phyloP scores from a whole-genome alignment of 1,140 invertebrate species.

The Harpegnathos saltator region DNA sequence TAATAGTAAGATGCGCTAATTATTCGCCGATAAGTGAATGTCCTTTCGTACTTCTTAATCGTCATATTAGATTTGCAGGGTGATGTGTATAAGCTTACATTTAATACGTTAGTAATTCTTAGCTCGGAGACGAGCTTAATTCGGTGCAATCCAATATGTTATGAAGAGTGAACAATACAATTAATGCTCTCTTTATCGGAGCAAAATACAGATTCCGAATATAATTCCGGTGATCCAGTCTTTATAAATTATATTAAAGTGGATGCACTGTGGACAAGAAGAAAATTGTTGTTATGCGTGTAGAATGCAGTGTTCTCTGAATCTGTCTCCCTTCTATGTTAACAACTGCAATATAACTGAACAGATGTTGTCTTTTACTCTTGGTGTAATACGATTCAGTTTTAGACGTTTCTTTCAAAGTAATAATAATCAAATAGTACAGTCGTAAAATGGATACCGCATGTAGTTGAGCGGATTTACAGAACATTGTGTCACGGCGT shows the following conservation, averaged over 20 bases:
- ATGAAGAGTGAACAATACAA: not conserved
- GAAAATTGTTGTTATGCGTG: not conserved
- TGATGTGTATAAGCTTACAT: slow-evolving; percentile 27
- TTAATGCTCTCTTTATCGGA: slow-evolving; percentile 17
- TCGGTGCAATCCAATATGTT: slow-evolving; percentile 43
- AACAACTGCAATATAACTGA: not conserved
- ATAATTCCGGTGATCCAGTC: not conserved
- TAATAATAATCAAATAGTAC: not conserved
- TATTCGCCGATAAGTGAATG: slow-evolving; percentile 32
- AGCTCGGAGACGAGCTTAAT: slow-evolving; percentile 18
- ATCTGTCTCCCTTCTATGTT: slow-evolving; percentile 14
- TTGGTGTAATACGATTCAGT: not conserved
- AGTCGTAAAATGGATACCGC: not conserved
- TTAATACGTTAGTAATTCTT: slow-evolving; percentile 31
- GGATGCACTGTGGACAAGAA: not conserved
- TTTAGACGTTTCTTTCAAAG: slow-evolving; percentile 15
- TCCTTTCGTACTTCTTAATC: slow-evolving; percentile 22
- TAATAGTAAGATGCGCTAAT: slow-evolving; percentile 31
- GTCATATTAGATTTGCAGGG: slow-evolving; percentile 37
- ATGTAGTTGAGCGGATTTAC: slow-evolving; percentile 1
- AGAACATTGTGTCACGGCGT: slow-evolving; percentile 36
- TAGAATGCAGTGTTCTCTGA: slow-evolving; percentile 18
- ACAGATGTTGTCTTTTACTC: not conserved
- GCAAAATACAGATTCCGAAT: not conserved
- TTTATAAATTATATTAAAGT: slow-evolving; percentile 13